phyloP scores from a whole-genome alignment of 2,113 vertebrate species.

The Chinchilla lanigera region DNA sequence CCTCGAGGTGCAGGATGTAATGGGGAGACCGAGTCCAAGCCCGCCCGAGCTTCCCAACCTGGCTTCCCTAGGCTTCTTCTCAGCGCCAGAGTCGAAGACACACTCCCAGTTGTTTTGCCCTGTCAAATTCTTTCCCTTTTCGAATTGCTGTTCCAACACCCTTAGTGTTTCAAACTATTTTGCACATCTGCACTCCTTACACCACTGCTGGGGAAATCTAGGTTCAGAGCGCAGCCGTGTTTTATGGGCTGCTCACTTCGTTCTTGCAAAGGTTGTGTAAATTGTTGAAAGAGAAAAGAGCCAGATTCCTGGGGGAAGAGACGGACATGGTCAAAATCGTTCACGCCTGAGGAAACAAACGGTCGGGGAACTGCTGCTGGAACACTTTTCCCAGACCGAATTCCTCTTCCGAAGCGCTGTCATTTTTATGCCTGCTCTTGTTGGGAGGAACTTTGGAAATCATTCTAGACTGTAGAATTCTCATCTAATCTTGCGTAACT shows the following conservation, averaged over 20 bases:
- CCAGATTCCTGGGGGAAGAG: neutral
- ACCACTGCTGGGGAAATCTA: neutral
- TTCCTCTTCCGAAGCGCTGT: neutral
- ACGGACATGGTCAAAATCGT: neutral
- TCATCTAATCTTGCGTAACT: neutral
- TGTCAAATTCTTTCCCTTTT: neutral
- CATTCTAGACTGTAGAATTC: neutral
- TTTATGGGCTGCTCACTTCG: neutral
- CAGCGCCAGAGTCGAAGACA: neutral
- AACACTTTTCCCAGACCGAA: neutral
- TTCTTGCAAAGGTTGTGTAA: conserved; percentile 3
- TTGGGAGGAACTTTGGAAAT: neutral
- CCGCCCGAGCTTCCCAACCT: neutral
- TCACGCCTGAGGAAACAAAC: neutral
- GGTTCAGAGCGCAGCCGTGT: neutral
- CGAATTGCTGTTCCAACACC: neutral
- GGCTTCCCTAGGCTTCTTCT: neutral
- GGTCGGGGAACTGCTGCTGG: neutral
- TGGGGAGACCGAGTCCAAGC: neutral
- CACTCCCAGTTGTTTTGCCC: neutral
- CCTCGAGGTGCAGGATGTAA: neutral
- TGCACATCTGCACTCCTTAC: neutral
- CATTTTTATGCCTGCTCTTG: neutral
- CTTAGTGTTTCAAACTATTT: neutral
- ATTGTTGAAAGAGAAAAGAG: neutral